Conservation (phyloP, 2,888 invertebrate genomes). For the Tribolium freemani region DNA sequence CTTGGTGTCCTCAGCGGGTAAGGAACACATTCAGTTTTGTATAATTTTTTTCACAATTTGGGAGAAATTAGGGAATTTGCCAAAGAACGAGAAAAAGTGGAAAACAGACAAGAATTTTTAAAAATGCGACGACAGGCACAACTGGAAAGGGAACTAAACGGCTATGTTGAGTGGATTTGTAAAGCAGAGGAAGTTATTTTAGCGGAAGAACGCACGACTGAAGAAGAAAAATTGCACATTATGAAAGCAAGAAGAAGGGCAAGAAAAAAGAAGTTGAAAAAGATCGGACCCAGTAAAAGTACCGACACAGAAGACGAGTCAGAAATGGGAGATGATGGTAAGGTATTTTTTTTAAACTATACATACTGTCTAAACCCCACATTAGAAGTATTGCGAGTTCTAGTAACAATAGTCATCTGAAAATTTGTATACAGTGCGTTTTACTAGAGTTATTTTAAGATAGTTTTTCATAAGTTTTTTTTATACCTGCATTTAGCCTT, state of each 20-base stretch:
- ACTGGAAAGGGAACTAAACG: slow-evolving; percentile 97
- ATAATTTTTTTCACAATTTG: not conserved
- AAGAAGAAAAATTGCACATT: slow-evolving; percentile 99
- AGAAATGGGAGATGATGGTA: slow-evolving; percentile 94
- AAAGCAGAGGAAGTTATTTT: slow-evolving; percentile 99
- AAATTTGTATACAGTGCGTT: too few relatives aligned
- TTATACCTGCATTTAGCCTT: too few relatives aligned
- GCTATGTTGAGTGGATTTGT: slow-evolving; percentile 99
- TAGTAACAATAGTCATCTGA: too few relatives aligned
- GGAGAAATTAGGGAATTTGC: slow-evolving; percentile 92
- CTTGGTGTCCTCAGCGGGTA: slow-evolving; percentile 99
- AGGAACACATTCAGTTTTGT: slow-evolving; percentile 68
- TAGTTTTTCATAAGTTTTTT: too few relatives aligned
- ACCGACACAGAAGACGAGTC: slow-evolving; percentile 97
- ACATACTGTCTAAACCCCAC: too few relatives aligned
- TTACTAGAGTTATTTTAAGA: too few relatives aligned
- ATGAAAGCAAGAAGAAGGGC: slow-evolving; percentile 96
- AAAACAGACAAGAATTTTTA: slow-evolving; percentile 99
- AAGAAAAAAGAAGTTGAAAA: slow-evolving; percentile 94
- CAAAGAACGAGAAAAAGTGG: slow-evolving; percentile 99
- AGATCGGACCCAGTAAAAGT: slow-evolving; percentile 94
- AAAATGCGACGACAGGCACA: slow-evolving; percentile 98
- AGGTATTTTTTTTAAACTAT: slow-evolving; percentile 61
- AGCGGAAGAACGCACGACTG: slow-evolving; percentile 99
- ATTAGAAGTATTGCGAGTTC: too few relatives aligned